Base-by-base conservation (phyloP, 92 coral and sea anemone genomes). In the Blastomussa wellsi region DNA sequence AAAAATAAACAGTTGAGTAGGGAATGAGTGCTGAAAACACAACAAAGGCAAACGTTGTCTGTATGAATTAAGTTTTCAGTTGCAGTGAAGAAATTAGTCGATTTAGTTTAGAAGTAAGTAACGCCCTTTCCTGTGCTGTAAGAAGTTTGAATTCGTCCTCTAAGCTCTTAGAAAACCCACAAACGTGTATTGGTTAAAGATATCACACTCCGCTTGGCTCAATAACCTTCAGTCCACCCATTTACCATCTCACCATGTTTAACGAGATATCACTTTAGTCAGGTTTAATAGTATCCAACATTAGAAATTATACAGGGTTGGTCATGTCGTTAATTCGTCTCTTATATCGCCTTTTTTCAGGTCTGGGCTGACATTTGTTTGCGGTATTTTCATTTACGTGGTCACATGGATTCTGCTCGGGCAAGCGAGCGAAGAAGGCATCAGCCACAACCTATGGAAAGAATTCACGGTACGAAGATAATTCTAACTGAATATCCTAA, bases 331-430 rank as follows among this genome's bases (percentile, higher is more conserved):
- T 16, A 71, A 1, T 47, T 12, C 19, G 52, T 13, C 16, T 38
- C 1, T 5, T 19, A 8, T 28, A 4, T 4, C 37, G 7, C 17
- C 11, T 16, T 10, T 28, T 76, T 84, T 9, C 90, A 93, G 96
- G 86, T 90, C 96, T 74, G 92, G 92, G 3, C 42, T 90, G 24
- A 90, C 96, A 16, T 90, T 93, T 59, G 91, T 79, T 28, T 93
- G 92, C 72, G 96, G 96, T 24, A 89, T 93, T 59, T 88, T 88
- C 69, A 90, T 93, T 28, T 93, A 88, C 64, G 79, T 90, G 75
- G 90, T 89, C 51, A 88, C 88, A 7, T 93, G 96, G 96, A 88
- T 93, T 75, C 89, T 93, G 49, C 90, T 93, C 38, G 96, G 96
- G 16, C 94, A 93, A 67, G 89, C 89, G 28, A 87, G 83, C 37